A percentile compares a stretch with the other conserved stretches of the same genome.
Conservation (phyloP, 2,797 vertebrate genomes). For the Pangasius macronema region DNA sequence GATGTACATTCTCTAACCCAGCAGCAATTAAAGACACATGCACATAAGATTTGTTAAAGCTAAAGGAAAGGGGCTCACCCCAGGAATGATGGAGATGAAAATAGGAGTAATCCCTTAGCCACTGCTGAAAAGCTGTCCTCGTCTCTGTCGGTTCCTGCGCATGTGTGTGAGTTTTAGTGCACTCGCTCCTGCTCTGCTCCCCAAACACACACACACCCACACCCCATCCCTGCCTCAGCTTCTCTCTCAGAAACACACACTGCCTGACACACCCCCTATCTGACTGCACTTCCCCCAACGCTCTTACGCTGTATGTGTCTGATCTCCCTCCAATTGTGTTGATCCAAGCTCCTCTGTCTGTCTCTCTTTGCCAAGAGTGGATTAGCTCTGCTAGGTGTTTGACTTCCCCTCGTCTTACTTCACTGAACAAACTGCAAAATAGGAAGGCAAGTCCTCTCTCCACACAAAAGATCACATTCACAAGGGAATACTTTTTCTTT, state of each 20-base stretch:
- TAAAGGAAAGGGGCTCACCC: slow-evolving; percentile 52
- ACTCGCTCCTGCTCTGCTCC: slow-evolving; percentile 27
- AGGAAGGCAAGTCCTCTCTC: neutral
- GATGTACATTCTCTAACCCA: slow-evolving; percentile 30
- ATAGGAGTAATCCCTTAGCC: slow-evolving; percentile 52
- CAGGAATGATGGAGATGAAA: slow-evolving; percentile 47
- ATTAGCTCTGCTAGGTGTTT: slow-evolving; percentile 47
- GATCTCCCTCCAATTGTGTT: slow-evolving; percentile 32
- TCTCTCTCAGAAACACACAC: slow-evolving; percentile 28
- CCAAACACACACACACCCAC: slow-evolving; percentile 17
- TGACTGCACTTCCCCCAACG: slow-evolving; percentile 42
- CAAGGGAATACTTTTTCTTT: neutral
- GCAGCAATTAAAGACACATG: slow-evolving; percentile 18
- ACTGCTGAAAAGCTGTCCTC: slow-evolving; percentile 48
- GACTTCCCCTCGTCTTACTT: slow-evolving; percentile 41
- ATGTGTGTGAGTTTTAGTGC: slow-evolving; percentile 42
- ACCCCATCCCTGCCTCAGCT: slow-evolving; percentile 34
- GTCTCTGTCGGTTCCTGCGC: slow-evolving; percentile 48
- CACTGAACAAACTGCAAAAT: slow-evolving; percentile 24
- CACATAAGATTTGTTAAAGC: slow-evolving; percentile 26
- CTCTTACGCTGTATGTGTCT: slow-evolving; percentile 26
- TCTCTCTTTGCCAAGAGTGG: slow-evolving; percentile 39
- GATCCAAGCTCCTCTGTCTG: slow-evolving; percentile 37
- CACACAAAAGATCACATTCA: neutral
- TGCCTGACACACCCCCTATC: slow-evolving; percentile 43